Base-by-base conservation (phyloP, 2,888 invertebrate genomes). In the Polydrusus pterygomalis region DNA sequence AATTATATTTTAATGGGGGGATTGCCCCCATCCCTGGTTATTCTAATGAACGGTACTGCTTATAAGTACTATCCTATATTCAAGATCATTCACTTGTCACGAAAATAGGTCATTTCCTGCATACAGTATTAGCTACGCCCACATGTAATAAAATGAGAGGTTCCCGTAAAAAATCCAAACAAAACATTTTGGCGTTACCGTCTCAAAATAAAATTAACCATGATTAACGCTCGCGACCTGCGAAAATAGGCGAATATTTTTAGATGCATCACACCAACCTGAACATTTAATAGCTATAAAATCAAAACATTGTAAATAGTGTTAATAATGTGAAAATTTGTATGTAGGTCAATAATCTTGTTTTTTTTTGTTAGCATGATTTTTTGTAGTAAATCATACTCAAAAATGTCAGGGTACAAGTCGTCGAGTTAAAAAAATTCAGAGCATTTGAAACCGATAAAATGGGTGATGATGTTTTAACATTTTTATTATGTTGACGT, bases 211-310 rank as follows among this genome's bases (percentile, higher is more conserved):
- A 67, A 67, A 45, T 38, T 13, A 38, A 51, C 30, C 18, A 34
- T 67, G 51, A 67, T 67, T 67, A 51, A 51, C 67, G 17, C 54
- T 47, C 5, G 15, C 45, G 64, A 18, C 15, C 58, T 43, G 43
- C 20, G 45, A 60, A 73, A 67, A 67, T 73, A 68, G 67, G 67
- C 40, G 68, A 74, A 51, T 74, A 74, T 74, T 74, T 74, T 74
- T 74, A 74, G 74, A 74, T 51, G 54, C 47, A 67, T 56, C 38
- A 10, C 47, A 9, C 54, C 58, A 38, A 56, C 30, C 9, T 58
- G 15, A 38, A 58, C 34, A 17, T 34, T 58, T 58, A 58, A 15
- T 15, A 58, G 56, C 30, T n/a, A 38, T 15, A 38, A 58, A 58
- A 58, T 58, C 58, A 58, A 58, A 58, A 58, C 38, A 58, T 38